Evolutionary conservation across 2,888 invertebrate species (phyloP), one percentile per base, ranked within the genome.

Genomic region (Gibbula magus): DNA sequence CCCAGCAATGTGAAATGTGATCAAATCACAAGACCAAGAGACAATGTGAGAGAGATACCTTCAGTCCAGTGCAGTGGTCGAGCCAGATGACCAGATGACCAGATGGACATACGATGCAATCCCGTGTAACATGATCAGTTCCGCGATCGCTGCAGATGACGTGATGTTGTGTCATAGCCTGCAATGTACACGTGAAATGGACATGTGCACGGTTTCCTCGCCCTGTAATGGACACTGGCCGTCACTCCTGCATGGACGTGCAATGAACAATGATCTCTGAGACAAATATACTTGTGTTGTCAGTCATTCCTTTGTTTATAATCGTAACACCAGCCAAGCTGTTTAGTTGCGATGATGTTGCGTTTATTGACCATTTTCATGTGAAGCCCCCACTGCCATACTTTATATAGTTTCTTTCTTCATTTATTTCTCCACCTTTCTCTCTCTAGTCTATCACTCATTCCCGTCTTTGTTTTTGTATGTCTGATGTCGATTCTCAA

Each of bases 291-390:
- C n/a, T 70, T 70, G 70, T 70, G 70, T 56, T 56, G 56, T 70
- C 70, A 35, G 70, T 70, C 70, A 70, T 70, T 70, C 70, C 70
- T 70, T 32, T 39, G 61, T 70, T 35, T 67, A 35, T 70, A 18
- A n/a, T 70, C 70, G 35, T 39, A 13, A 29, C 18, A 5, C 29
- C 35, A 70, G 70, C 70, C 70, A 70, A 70, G 70, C 70, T 35
- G 35, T 70, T 2, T 18, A 32, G 20, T 70, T 70, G 29, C 39
- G 20, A 16, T n/a, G 7, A 35, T 35, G n/a, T 45, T 70, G 70
- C 35, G 70, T 35, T 35, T 70, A 35, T 61, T 70, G 29, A 39
- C 29, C 70, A 70, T 70, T 35, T 70, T 39, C 35, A 20, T 70
- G 29, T 35, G 35, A 35, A 35, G 70, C 70, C 35, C 22, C 70